Base-by-base conservation (phyloP, 2,888 invertebrate genomes). In the Leucoptera coffeella region DNA sequence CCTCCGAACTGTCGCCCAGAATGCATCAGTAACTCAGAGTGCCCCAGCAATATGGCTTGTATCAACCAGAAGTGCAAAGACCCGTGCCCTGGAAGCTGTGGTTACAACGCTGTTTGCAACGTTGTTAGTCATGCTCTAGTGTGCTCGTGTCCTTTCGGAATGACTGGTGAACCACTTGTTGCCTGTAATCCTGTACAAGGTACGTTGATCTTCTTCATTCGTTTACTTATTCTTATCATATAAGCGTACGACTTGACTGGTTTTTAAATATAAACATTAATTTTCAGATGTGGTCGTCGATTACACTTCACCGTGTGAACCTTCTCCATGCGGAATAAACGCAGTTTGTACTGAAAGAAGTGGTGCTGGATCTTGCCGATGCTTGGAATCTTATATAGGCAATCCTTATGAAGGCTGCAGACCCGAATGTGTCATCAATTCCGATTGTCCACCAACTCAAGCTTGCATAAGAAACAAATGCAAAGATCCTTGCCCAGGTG, bases 381-480 rank as follows among this genome's bases (percentile, higher is more conserved):
- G 86, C 45, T 45, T 78, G 22, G 73, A 78, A 12, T 65, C 71
- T 31, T 81, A 77, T 40, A 40, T 64, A 25, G 62, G 59, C 22
- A 59, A 65, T 36, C 65, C 64, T 30, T 58, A 61, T 35, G 58
- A 69, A 35, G 86, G 85, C 12, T 89, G 90, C 47, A 74, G 82
- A 30, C 86, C 86, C 1, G 88, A 89, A 56, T 90, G 90, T 50
- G 74, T 84, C 4, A 75, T 85, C 27, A 87, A 86, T 45, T 77
- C 80, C 9, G 89, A 90, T 46, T 90, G 90, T 43, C 59, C 80
- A 6, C 78, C 78, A 22, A 75, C 80, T 46, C 62, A 75, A 41
- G 83, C 87, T 17, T 88, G 87, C 42, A 73, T 84, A 14, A 80
- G 83, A 50, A 78, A 79, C 41, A 84, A 82, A 58, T 85, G 86